phyloP scores from a whole-genome alignment of 2,113 vertebrate genomes.

The Neogobius melanostomus region DNA sequence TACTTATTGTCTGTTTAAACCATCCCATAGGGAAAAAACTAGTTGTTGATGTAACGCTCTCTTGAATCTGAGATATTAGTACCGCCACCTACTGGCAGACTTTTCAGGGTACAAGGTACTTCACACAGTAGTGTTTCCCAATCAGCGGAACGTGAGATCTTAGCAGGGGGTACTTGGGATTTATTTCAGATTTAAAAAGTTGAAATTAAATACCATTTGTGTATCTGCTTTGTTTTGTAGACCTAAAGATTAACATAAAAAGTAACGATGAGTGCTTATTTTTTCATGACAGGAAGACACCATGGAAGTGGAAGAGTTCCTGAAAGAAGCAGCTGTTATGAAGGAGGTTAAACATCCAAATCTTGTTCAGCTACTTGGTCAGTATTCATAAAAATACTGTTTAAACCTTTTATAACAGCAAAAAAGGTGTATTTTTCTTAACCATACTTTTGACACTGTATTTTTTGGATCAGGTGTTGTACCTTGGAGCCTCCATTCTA shows the following conservation, averaged over 20 bases:
- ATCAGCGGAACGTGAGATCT: no score
- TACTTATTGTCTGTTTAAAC: no score
- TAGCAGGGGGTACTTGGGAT: no score
- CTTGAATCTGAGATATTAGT: not conserved
- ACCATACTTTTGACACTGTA: not conserved
- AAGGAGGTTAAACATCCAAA: conserved; percentile 99
- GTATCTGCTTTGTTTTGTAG: no score
- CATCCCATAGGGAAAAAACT: no score
- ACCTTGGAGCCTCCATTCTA: conserved; percentile 98
- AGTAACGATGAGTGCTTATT: not conserved
- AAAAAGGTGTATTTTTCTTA: not conserved
- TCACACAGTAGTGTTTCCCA: no score
- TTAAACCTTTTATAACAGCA: not conserved
- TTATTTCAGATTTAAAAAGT: no score
- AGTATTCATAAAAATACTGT: conserved; percentile 30
- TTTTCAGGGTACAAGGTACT: not conserved
- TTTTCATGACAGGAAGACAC: conserved; percentile 87
- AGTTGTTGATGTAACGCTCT: no score
- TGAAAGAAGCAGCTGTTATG: conserved; percentile 98
- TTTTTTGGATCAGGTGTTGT: conserved; percentile 85
- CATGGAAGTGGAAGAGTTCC: conserved; percentile 98
- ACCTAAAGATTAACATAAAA: no score
- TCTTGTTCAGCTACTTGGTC: conserved; percentile 88
- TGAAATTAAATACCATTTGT: no score
- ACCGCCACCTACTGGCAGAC: conserved; percentile 59